Evolutionary conservation across 1,140 invertebrate genomes (phyloP).

Genomic region (Nymphalis io): DNA sequence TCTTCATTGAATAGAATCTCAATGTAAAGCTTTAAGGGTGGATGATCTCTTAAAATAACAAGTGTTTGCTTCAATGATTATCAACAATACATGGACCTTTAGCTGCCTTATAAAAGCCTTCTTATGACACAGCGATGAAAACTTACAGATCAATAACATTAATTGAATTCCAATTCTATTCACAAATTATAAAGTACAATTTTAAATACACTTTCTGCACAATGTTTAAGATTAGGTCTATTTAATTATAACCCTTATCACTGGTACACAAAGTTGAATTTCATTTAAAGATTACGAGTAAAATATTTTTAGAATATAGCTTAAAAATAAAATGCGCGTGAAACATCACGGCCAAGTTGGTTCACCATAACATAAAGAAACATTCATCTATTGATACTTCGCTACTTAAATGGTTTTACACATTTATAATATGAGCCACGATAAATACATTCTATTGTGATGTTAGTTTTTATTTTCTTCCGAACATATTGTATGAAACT

Average conservation of each 20-base stretch:
- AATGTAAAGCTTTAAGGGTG: slow-evolving; percentile 74
- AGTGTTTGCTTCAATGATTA: slow-evolving; percentile 81
- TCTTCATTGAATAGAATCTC: slow-evolving; percentile 67
- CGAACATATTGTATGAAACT: slow-evolving; percentile 74
- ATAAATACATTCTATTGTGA: slow-evolving; percentile 75
- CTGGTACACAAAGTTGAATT: not conserved
- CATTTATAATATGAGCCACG: slow-evolving; percentile 78
- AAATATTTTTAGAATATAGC: slow-evolving; percentile 36
- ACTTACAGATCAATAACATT: not conserved
- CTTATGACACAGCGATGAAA: slow-evolving; percentile 43
- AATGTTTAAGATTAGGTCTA: not conserved
- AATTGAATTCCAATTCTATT: slow-evolving; percentile 33
- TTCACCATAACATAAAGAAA: slow-evolving; percentile 78
- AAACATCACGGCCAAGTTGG: slow-evolving; percentile 77
- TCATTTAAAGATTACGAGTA: slow-evolving; percentile 17
- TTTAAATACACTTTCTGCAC: slow-evolving; percentile 13
- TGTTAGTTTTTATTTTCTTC: slow-evolving; percentile 70
- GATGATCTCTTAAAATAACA: slow-evolving; percentile 81
- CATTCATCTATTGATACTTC: slow-evolving; percentile 75
- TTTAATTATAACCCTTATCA: slow-evolving; percentile 35
- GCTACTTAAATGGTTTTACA: slow-evolving; percentile 79
- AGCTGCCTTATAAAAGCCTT: slow-evolving; percentile 75
- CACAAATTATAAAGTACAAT: slow-evolving; percentile 19
- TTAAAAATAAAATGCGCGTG: slow-evolving; percentile 75
- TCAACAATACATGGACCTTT: slow-evolving; percentile 77